A percentile compares a stretch with the other conserved stretches of the same genome.
phyloP scores from a whole-genome alignment of 2,888 invertebrate genomes.

The Cartodere bifasciata region DNA sequence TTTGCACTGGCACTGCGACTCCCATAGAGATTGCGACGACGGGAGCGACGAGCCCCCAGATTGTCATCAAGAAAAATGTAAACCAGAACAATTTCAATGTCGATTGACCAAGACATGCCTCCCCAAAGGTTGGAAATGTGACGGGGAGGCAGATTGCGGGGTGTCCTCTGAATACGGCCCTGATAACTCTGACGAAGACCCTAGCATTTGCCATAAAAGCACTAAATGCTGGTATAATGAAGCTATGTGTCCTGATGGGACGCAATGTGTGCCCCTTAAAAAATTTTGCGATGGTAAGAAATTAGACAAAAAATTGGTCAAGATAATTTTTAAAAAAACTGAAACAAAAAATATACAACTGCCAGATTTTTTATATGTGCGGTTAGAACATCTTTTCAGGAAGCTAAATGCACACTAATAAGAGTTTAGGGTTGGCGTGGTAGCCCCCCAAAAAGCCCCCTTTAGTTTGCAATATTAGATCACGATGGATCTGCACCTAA shows the following conservation, averaged over 20 bases:
- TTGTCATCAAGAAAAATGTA: slow-evolving; percentile 42
- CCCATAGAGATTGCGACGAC: slow-evolving; percentile 48
- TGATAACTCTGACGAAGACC: slow-evolving; percentile 59
- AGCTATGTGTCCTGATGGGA: slow-evolving; percentile 49
- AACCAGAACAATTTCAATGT: slow-evolving; percentile 64
- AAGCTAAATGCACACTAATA: too few species aligned
- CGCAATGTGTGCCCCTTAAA: slow-evolving; percentile 46
- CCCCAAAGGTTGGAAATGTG: slow-evolving; percentile 56
- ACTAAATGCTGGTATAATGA: slow-evolving; percentile 54
- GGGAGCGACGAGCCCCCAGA: slow-evolving; percentile 47
- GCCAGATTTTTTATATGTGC: too few species aligned
- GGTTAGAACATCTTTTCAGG: too few species aligned
- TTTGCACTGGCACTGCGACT: slow-evolving; percentile 49
- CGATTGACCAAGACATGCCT: slow-evolving; percentile 56
- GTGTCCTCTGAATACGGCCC: slow-evolving; percentile 34
- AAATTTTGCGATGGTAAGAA: slow-evolving; percentile 55
- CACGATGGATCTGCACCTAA: too few species aligned
- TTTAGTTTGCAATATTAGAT: too few species aligned
- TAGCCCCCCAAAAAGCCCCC: too few species aligned
- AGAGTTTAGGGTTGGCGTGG: too few species aligned
- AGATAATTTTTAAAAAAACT: too few species aligned
- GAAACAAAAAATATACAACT: too few species aligned
- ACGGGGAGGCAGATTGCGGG: slow-evolving; percentile 67
- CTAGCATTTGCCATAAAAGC: slow-evolving; percentile 46
- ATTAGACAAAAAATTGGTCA: too few species aligned